A percentile compares a stretch with the other conserved stretches of the same genome.
Evolutionary conservation across 2,113 vertebrate species (phyloP).

Genomic region (Galemys pyrenaicus): DNA sequence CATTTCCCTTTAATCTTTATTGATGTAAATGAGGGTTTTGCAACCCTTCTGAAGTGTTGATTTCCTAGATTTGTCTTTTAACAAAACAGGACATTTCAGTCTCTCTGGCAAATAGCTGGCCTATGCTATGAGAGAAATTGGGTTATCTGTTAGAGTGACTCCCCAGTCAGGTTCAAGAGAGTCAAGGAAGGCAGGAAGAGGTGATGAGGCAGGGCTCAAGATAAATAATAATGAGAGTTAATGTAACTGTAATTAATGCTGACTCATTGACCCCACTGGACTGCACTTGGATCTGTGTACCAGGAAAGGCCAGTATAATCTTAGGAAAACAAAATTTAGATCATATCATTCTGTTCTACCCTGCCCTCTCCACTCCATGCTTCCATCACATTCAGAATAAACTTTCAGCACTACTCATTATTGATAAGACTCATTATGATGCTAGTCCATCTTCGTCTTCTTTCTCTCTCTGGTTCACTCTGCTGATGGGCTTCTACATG

Average conservation of each 20-base stretch:
- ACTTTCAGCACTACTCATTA: no score
- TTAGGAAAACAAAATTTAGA: neutral
- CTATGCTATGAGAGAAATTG: neutral
- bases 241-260: neutral
- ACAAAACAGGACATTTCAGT: neutral
- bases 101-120: neutral
- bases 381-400: neutral
- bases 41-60: neutral
- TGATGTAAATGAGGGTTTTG: neutral
- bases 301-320: neutral
- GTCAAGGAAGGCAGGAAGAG: neutral
- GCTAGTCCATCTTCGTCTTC: no score
- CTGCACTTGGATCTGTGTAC: neutral
- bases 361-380: rapidly evolving
- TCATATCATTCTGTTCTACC: rapidly evolving
- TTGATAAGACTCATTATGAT: no score
- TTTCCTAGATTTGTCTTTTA: neutral
- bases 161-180: neutral
- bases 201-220: neutral
- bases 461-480: neutral
- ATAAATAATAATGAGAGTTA: neutral
- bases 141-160: neutral
- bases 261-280: neutral
- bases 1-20: neutral
- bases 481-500: neutral